These are phyloP conservation scores for Porites cylindrica DNA, from an alignment of 92 coral and sea anemone species.

Conservation along the genomic window DNA sequence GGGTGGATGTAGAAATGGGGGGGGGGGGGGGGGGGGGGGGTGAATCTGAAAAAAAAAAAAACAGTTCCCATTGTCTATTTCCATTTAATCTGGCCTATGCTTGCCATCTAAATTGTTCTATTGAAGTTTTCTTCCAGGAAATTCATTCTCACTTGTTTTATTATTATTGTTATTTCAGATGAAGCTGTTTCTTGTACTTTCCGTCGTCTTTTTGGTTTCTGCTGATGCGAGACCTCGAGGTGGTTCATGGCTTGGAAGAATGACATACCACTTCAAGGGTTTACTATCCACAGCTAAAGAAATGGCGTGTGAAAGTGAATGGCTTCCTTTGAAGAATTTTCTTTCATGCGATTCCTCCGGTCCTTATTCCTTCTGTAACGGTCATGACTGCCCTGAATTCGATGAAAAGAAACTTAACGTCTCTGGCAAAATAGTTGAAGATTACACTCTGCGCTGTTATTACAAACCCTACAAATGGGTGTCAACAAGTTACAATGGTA, in stretches of 20 bases:
- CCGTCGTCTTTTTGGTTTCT: constrained; percentile 7
- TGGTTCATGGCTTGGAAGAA: background rate
- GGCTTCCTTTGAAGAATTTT: background rate
- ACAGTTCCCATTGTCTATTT: no score
- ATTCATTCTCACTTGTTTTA: no score
- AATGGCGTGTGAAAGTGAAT: background rate
- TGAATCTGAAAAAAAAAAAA: no score
- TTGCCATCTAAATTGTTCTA: no score
- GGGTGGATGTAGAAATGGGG: no score
- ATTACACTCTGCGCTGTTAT: constrained; percentile 78
- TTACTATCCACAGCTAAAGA: background rate
- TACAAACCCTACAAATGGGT: constrained; percentile 74
- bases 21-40: no score
- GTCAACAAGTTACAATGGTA: constrained; percentile 70
- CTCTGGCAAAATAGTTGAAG: background rate
- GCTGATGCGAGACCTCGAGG: constrained; percentile 3
- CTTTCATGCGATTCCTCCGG: no score
- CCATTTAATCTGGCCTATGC: no score
- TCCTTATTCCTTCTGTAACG: constrained; percentile 46
- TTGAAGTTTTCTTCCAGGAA: no score
- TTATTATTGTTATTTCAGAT: background rate
- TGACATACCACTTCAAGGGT: background rate
- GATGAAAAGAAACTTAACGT: constrained; percentile 58
- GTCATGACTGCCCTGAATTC: constrained; percentile 73
- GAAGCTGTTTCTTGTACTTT: constrained; percentile 10